A percentile compares a stretch with the other conserved stretches of the same genome.
Conservation (phyloP, 2,888 invertebrate species). For the Erebia aethiops region DNA sequence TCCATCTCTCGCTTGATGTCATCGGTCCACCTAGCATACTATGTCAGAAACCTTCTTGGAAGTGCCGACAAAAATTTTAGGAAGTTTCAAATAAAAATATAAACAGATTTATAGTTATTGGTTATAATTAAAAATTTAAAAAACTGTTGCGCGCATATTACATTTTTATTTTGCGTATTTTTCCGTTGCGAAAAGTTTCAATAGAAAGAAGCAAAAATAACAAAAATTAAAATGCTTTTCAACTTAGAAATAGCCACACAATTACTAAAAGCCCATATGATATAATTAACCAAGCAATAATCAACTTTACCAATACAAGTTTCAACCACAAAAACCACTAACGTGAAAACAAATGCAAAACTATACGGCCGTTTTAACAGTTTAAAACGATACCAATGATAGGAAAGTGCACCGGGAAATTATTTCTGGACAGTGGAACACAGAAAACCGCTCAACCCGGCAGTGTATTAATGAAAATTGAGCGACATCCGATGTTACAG, state of each 20-base stretch:
- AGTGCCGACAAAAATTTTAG: no score
- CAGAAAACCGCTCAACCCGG: constrained; percentile 79
- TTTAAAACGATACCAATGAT: constrained; percentile 38
- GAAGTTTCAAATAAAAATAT: no score
- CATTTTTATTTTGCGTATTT: no score
- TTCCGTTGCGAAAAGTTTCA: no score
- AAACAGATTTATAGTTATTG: no score
- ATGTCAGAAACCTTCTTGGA: no score
- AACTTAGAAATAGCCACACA: not conserved
- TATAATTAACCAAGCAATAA: constrained; percentile 5
- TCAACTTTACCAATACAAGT: constrained; percentile 10
- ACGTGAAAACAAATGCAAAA: constrained; percentile 30
- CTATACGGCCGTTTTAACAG: constrained; percentile 32
- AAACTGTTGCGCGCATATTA: no score
- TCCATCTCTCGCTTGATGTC: no score
- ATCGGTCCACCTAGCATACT: no score
- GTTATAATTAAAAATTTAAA: no score
- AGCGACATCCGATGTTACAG: constrained; percentile 72
- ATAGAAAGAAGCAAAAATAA: not conserved
- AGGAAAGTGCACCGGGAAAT: constrained; percentile 42
- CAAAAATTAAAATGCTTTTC: not conserved
- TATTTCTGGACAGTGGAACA: constrained; percentile 71
- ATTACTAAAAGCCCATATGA: constrained; percentile 4
- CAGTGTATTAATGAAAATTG: constrained; percentile 81
- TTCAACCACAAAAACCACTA: constrained; percentile 17